Evolutionary conservation across 2,113 vertebrate genomes (phyloP).

Genomic region (Thalassoma bifasciatum): DNA sequence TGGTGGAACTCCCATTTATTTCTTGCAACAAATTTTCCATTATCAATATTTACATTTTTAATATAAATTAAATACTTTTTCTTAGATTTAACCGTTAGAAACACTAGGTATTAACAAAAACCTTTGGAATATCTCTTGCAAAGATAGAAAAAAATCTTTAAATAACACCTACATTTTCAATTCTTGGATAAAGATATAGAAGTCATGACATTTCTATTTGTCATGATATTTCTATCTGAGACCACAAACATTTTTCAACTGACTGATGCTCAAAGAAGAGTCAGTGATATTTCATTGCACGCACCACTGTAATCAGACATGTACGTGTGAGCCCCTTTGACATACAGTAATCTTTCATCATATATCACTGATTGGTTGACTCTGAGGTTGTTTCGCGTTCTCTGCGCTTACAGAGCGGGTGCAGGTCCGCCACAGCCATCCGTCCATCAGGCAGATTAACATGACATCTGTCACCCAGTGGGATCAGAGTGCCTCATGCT

Average conservation of each 20-base stretch:
- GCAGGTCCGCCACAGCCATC: constrained; percentile 52
- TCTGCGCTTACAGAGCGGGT: constrained; percentile 35
- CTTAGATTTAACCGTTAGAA: too few species aligned
- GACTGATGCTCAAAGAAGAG: too few species aligned
- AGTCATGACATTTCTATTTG: neutral
- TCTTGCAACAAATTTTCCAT: too few species aligned
- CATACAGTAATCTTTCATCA: neutral
- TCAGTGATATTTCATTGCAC: neutral
- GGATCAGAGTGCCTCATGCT: constrained; percentile 70
- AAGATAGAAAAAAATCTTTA: too few species aligned
- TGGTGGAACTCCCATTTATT: too few species aligned
- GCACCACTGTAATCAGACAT: neutral
- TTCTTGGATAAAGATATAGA: neutral
- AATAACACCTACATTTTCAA: neutral
- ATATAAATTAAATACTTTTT: too few species aligned
- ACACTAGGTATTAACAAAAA: too few species aligned
- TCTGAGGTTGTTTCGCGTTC: constrained; percentile 16
- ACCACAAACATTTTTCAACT: neutral
- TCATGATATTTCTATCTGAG: neutral
- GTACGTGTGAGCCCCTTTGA: neutral
- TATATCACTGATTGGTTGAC: neutral
- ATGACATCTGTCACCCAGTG: constrained; percentile 79
- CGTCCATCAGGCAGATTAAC: constrained; percentile 76
- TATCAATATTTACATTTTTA: too few species aligned
- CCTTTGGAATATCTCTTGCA: too few species aligned